Conservation (phyloP, 2,888 invertebrate genomes). For the Tipula lateralis region DNA sequence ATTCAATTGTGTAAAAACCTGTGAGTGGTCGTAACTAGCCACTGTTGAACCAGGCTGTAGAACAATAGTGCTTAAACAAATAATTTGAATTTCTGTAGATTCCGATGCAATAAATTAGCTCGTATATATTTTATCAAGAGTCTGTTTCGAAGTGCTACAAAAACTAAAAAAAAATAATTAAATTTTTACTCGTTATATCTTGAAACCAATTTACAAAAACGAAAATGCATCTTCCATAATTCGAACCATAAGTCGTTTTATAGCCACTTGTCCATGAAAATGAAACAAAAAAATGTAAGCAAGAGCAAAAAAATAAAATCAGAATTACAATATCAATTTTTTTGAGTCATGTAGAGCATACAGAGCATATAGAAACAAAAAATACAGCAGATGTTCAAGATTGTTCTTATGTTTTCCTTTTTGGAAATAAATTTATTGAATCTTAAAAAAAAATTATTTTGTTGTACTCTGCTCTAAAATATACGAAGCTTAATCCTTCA, state of each 20-base stretch:
- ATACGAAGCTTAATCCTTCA: constrained; percentile 14
- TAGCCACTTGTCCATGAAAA: background rate
- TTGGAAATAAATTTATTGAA: constrained; percentile 24
- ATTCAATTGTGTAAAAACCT: too few relatives aligned
- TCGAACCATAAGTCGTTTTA: background rate
- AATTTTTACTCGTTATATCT: background rate
- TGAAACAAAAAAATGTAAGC: background rate
- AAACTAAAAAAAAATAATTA: background rate
- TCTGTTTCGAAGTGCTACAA: background rate
- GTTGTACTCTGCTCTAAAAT: background rate
- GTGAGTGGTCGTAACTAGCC: too few relatives aligned
- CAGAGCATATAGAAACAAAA: background rate
- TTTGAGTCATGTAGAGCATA: background rate
- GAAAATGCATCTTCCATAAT: background rate
- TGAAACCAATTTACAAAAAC: background rate
- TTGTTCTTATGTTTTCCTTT: constrained; percentile 26
- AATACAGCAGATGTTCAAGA: background rate
- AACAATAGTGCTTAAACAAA: too few relatives aligned
- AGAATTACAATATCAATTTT: background rate
- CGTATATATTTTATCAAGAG: background rate
- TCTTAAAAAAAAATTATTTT: constrained; percentile 6
- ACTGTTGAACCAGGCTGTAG: too few relatives aligned
- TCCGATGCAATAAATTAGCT: background rate
- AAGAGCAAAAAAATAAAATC: background rate
- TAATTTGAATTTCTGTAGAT: too few relatives aligned